Percentiles rank a stretch among this genome's conserved stretches.
Evolutionary conservation across 2,113 vertebrate species (phyloP).

Genomic region (Micromys minutus): DNA sequence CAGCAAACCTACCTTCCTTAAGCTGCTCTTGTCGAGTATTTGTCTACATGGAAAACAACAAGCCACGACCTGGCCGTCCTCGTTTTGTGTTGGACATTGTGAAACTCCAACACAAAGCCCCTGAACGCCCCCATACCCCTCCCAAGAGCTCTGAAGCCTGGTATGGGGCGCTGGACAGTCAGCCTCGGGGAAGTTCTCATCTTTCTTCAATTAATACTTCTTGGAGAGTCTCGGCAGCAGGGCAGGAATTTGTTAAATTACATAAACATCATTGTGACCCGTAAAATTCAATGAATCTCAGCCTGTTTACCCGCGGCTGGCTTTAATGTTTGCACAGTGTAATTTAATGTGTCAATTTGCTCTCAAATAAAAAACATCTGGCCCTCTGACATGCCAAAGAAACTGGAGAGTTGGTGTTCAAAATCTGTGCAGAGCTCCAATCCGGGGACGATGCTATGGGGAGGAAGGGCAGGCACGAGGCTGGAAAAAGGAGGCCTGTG

Average conservation of each 20-base stretch:
- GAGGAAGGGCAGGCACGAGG: constrained; percentile 75
- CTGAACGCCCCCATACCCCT: background rate
- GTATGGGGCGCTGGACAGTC: background rate
- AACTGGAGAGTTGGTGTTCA: constrained; percentile 84
- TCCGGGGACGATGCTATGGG: constrained; percentile 76
- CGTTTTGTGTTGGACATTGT: background rate
- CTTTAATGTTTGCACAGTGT: constrained; percentile 88
- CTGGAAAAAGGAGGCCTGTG: constrained; percentile 78
- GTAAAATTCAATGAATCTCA: constrained; percentile 88
- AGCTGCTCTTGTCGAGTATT: background rate
- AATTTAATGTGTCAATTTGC: constrained; percentile 90
- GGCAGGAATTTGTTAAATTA: constrained; percentile 89
- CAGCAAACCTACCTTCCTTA: background rate
- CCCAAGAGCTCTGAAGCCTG: background rate
- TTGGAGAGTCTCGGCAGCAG: constrained; percentile 81
- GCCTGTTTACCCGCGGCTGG: constrained; percentile 86
- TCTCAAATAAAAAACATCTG: constrained; percentile 92
- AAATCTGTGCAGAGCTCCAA: constrained; percentile 71
- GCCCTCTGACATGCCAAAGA: constrained; percentile 86
- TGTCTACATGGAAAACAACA: background rate
- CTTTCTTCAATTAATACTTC: constrained; percentile 84
- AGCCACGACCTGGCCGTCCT: background rate
- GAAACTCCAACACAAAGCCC: background rate
- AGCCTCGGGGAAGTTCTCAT: constrained; percentile 66
- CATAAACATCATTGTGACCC: constrained; percentile 89